Conservation (phyloP, 2,113 vertebrate genomes). For the Helogale parvula region DNA sequence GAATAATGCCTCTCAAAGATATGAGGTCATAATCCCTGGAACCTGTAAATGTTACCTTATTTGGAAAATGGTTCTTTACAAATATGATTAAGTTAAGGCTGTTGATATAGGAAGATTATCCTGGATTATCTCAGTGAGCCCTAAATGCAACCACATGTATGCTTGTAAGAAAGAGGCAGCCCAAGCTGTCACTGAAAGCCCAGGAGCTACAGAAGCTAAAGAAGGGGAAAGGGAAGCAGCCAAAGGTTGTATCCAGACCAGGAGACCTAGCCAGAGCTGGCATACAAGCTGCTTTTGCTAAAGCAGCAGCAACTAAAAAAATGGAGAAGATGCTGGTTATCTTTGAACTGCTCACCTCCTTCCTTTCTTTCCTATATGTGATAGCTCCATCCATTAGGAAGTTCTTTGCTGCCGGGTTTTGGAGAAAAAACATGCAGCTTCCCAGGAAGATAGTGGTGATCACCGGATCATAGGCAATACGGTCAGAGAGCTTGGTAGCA, state of each 20-base stretch:
- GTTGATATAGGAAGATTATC: background rate
- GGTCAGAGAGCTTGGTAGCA: conserved; percentile 85
- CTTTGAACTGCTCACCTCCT: conserved; percentile 81
- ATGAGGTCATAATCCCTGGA: background rate
- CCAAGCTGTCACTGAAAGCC: background rate
- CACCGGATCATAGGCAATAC: conserved; percentile 90
- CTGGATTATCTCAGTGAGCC: background rate
- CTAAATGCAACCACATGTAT: background rate
- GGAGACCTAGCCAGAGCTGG: background rate
- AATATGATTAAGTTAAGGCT: background rate
- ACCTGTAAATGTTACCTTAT: background rate
- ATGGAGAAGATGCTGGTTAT: conserved; percentile 65
- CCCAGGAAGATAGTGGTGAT: conserved; percentile 89
- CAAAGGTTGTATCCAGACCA: background rate
- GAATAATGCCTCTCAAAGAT: background rate
- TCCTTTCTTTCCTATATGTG: conserved; percentile 84
- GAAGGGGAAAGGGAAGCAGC: background rate
- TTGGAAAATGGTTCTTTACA: background rate
- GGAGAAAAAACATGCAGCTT: conserved; percentile 83
- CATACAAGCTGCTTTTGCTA: background rate
- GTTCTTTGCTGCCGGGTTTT: conserved; percentile 90
- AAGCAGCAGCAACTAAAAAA: background rate
- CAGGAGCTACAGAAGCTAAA: background rate
- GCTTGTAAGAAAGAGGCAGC: background rate
- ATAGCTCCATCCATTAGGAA: conserved; percentile 88